Conservation (phyloP, 1,140 invertebrate species). For the Drosophila equinoxialis region DNA sequence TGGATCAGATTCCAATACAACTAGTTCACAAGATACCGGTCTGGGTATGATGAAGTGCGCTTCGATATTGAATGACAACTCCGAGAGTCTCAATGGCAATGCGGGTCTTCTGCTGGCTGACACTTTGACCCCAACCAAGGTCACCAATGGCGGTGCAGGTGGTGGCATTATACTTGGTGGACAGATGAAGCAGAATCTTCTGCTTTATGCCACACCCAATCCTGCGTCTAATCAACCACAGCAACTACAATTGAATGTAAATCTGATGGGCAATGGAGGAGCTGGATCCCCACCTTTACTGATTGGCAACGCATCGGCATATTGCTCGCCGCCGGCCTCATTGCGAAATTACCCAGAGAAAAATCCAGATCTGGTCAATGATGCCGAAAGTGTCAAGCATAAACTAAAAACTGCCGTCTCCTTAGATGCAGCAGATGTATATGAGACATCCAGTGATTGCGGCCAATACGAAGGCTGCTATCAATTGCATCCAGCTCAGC, state of each 20-base stretch:
- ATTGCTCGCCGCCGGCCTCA: conserved; percentile 77
- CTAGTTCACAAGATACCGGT: conserved; percentile 61
- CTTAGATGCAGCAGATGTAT: conserved; percentile 79
- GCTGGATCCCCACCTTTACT: conserved; percentile 60
- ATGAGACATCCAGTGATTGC: conserved; percentile 74
- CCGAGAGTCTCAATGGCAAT: conserved; percentile 66
- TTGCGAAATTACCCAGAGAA: conserved; percentile 86
- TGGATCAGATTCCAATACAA: conserved; percentile 70
- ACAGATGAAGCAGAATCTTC: conserved; percentile 79
- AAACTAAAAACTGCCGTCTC: conserved; percentile 85
- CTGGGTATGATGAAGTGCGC: conserved; percentile 81
- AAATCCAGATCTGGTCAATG: conserved; percentile 90
- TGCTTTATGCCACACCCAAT: conserved; percentile 70
- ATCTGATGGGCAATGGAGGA: conserved; percentile 59
- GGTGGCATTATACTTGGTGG: conserved; percentile 74
- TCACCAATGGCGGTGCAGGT: conserved; percentile 47
- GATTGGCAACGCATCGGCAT: conserved; percentile 62
- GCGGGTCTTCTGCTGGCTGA: conserved; percentile 57
- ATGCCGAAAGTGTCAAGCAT: conserved; percentile 87
- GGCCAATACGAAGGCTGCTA: conserved; percentile 83
- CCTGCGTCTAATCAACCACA: conserved; percentile 33
- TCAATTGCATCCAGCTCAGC: conserved; percentile 60
- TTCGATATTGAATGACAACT: conserved; percentile 73
- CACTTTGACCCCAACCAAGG: conserved; percentile 71
- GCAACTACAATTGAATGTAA: conserved; percentile 73